These are phyloP conservation scores for Clistopyga incitator DNA, from an alignment of 2,888 invertebrate genomes.

Conservation along the genomic window DNA sequence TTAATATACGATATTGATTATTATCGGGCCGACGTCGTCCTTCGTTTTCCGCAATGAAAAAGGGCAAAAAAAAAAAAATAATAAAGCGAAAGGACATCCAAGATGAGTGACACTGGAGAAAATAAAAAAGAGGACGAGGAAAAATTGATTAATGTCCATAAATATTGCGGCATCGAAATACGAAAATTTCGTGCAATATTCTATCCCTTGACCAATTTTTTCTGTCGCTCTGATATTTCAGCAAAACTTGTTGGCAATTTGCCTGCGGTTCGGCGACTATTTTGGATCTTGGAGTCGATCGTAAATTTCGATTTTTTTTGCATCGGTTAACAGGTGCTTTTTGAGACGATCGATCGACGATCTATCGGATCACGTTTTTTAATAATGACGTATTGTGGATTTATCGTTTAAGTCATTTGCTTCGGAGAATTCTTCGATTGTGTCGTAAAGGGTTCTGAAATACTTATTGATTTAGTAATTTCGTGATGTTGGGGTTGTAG, in stretches of 20 bases:
- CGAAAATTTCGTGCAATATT: neutral
- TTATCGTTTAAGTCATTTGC: neutral
- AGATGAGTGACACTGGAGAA: neutral
- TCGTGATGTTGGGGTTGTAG: no score
- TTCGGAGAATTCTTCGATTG: neutral
- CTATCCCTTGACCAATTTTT: constrained; percentile 6
- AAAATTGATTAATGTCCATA: constrained; percentile 42
- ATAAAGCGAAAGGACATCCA: neutral
- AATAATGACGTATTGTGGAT: neutral
- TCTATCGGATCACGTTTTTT: constrained; percentile 16
- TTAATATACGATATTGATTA: constrained; percentile 72
- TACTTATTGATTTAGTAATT: neutral
- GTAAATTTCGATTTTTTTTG: constrained; percentile 55
- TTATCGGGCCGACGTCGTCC: constrained; percentile 61
- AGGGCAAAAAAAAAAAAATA: neutral
- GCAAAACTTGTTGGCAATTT: constrained; percentile 3
- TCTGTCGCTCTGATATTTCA: constrained; percentile 27
- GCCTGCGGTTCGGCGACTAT: constrained; percentile 43
- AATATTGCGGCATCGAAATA: neutral
- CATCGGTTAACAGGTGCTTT: constrained; percentile 44
- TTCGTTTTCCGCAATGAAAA: constrained; percentile 25
- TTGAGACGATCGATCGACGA: neutral
- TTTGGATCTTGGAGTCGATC: constrained; percentile 26
- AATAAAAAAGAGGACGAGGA: neutral
- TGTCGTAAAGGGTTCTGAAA: neutral